Conservation (phyloP, 2,797 vertebrate species). For the Lepilemur ruficaudatus region DNA sequence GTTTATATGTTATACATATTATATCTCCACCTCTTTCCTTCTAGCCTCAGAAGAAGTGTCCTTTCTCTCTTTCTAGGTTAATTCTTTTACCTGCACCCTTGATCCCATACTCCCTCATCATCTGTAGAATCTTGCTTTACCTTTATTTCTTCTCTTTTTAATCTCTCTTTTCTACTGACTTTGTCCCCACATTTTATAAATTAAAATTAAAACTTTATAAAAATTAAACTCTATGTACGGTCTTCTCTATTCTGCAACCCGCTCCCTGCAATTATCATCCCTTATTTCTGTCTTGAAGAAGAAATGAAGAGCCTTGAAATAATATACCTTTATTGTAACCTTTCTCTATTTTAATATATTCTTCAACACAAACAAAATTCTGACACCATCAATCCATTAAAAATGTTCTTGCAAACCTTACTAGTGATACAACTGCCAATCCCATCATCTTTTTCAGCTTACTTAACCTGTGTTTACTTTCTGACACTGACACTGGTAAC, state of each 20-base stretch:
- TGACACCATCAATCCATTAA: background rate
- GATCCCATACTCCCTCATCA: background rate
- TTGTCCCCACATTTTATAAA: background rate
- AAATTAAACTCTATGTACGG: background rate
- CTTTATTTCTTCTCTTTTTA: background rate
- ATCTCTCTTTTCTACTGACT: conserved; percentile 7
- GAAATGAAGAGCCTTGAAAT: conserved; percentile 1
- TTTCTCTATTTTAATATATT: background rate
- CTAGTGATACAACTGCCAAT: background rate
- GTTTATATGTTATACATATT: background rate
- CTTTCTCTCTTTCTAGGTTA: background rate
- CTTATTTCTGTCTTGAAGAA: background rate
- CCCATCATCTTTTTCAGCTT: background rate
- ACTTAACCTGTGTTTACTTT: background rate
- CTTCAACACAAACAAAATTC: background rate
- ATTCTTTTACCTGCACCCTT: background rate
- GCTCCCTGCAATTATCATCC: background rate
- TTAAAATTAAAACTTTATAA: background rate
- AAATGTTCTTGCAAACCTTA: background rate
- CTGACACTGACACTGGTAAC: background rate
- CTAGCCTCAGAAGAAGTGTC: background rate
- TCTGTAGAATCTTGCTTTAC: background rate
- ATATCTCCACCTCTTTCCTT: background rate
- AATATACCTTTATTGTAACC: background rate
- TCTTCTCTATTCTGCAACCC: background rate